phyloP scores from a whole-genome alignment of 2,113 vertebrate genomes.

The Crypturellus undulatus region DNA sequence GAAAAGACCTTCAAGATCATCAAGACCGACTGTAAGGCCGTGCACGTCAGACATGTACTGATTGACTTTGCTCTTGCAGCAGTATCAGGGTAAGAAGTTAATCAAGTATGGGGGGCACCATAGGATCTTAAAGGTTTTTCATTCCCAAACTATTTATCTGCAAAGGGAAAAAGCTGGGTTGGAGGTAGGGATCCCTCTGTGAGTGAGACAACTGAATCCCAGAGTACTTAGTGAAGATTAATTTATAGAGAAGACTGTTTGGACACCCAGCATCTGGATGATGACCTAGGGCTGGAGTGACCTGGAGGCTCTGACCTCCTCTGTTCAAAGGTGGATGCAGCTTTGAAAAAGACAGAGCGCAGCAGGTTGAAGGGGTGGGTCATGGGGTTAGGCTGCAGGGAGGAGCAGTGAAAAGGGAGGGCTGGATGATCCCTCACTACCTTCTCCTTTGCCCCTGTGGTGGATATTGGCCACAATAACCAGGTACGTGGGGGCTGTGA shows the following conservation, averaged over 20 bases:
- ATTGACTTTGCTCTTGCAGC: not conserved
- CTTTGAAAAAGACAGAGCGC: not conserved
- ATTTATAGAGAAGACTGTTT: not conserved
- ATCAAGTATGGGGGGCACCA: not conserved
- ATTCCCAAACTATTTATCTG: not conserved
- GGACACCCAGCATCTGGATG: too few species aligned
- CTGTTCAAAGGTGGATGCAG: not conserved
- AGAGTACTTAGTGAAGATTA: fast-evolving
- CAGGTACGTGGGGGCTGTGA: fast-evolving
- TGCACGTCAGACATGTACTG: not conserved
- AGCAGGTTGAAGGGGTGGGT: not conserved
- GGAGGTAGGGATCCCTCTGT: not conserved
- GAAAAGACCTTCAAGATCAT: too few species aligned
- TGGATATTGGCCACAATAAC: not conserved
- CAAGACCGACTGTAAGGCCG: too few species aligned
- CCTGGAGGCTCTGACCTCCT: not conserved
- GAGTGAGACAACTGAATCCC: not conserved
- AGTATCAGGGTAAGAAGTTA: too few species aligned
- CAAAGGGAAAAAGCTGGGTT: not conserved
- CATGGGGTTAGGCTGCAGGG: not conserved
- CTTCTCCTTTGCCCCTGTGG: not conserved
- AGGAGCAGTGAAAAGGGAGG: not conserved
- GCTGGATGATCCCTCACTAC: not conserved
- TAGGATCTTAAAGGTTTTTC: not conserved
- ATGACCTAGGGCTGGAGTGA: not conserved